phyloP scores from a whole-genome alignment of 2,797 vertebrate species.

The Labroides dimidiatus region DNA sequence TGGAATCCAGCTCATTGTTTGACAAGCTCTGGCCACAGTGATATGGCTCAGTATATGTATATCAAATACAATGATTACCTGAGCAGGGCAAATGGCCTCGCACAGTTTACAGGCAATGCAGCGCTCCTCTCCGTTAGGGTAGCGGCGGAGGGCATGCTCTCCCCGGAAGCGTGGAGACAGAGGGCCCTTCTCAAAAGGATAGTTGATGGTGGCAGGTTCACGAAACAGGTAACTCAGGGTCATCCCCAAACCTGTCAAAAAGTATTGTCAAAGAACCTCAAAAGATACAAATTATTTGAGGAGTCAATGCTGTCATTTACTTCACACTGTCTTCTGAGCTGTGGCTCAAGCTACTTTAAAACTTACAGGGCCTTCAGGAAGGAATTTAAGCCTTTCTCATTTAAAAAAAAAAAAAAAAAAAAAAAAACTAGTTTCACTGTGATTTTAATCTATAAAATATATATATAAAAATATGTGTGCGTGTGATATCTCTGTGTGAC shows the following conservation, averaged over 20 bases:
- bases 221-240: slow-evolving; percentile 94
- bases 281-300: neutral
- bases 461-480: no score
- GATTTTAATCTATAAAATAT: no score
- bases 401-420: no score
- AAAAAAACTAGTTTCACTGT: no score
- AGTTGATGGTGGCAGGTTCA: slow-evolving; percentile 97
- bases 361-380: neutral
- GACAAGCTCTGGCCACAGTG: no score
- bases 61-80: slow-evolving; percentile 90
- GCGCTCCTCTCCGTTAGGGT: slow-evolving; percentile 93
- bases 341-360: neutral
- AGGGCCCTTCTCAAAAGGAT: slow-evolving; percentile 97
- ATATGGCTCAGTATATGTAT: no score
- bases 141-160: slow-evolving; percentile 92
- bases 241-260: slow-evolving; percentile 88
- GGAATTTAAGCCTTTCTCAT: neutral
- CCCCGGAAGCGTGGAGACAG: slow-evolving; percentile 94
- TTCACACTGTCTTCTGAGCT: neutral
- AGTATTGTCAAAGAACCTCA: neutral
- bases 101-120: slow-evolving; percentile 99
- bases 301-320: no score
- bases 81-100: slow-evolving; percentile 94
- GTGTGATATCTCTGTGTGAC: slow-evolving; percentile 62
- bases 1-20: neutral